A percentile compares a stretch with the other conserved stretches of the same genome.
Evolutionary conservation across 2,113 vertebrate genomes (phyloP).

Genomic region (Passer montanus): DNA sequence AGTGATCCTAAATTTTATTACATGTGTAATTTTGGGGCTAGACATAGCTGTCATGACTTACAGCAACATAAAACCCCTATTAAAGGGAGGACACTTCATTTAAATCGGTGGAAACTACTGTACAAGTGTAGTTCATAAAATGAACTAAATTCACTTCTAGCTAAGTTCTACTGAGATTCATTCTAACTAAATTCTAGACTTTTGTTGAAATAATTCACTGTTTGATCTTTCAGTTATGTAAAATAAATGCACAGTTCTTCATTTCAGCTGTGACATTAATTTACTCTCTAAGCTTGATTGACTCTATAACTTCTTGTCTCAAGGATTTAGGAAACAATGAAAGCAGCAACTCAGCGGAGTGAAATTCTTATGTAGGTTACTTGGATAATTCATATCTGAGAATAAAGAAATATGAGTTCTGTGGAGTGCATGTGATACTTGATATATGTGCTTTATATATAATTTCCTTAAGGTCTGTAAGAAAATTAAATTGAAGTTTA

Average conservation of each 20-base stretch:
- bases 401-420: not conserved
- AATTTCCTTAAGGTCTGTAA: not conserved
- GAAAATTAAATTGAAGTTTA: constrained; percentile 6
- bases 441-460: not conserved
- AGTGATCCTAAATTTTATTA: not conserved
- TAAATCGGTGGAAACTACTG: not conserved
- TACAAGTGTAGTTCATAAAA: not conserved
- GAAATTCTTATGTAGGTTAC: not conserved
- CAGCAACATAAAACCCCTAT: not conserved
- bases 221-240: not conserved
- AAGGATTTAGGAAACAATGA: not conserved
- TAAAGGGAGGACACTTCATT: not conserved
- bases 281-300: not conserved
- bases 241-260: not conserved
- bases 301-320: not conserved
- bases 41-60: not conserved
- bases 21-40: not conserved
- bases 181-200: not conserved
- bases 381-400: not conserved
- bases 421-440: not conserved
- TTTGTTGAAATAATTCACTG: not conserved
- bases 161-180: not conserved
- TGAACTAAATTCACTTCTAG: not conserved
- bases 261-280: not conserved
- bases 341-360: not conserved